These are phyloP conservation scores for Lepidocyrtinus sp. DNA, from an alignment of 2,888 invertebrate species.

Conservation along the genomic window DNA sequence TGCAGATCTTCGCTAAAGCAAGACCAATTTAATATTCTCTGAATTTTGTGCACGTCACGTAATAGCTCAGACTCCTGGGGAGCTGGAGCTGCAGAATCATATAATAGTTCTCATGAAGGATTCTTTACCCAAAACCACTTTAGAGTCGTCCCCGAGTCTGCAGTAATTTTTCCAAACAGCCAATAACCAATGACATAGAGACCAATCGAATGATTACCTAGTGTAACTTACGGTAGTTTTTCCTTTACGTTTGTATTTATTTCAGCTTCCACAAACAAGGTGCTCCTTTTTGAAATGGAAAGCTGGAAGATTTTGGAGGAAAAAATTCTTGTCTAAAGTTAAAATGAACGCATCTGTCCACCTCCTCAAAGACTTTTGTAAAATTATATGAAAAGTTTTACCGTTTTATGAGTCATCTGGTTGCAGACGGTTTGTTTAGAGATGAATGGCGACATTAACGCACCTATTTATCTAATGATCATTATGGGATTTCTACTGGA, in stretches of 20 bases:
- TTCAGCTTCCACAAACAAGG: too few relatives aligned
- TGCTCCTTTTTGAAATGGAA: too few relatives aligned
- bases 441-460: too few relatives aligned
- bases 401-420: too few relatives aligned
- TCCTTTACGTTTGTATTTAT: background rate
- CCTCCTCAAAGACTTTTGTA: too few relatives aligned
- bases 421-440: too few relatives aligned
- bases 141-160: background rate
- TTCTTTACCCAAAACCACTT: background rate
- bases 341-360: too few relatives aligned
- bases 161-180: background rate
- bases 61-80: background rate
- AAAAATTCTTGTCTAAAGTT: too few relatives aligned
- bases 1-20: slow-evolving; percentile 9
- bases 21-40: background rate
- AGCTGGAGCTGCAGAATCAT: background rate
- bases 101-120: background rate
- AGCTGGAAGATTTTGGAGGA: too few relatives aligned
- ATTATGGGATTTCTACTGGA: too few relatives aligned
- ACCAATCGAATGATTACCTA: background rate
- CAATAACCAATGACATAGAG: background rate
- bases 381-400: too few relatives aligned
- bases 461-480: too few relatives aligned
- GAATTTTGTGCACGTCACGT: background rate
- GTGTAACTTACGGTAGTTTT: background rate